phyloP scores from a whole-genome alignment of 2,797 vertebrate species.

The Argya squamiceps region DNA sequence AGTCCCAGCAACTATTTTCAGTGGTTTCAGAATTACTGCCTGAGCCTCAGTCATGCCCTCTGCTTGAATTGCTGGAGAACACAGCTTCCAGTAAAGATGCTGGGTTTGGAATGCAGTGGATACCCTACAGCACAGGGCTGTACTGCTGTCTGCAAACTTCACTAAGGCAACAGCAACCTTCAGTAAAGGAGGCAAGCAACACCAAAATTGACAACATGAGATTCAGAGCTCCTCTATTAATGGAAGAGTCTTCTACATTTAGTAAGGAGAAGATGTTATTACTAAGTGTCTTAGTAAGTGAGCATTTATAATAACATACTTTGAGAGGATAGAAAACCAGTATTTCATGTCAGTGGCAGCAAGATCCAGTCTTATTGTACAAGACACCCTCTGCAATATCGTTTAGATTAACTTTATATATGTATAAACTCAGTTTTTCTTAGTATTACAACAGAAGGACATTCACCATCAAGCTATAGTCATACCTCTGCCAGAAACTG shows the following conservation, averaged over 20 bases:
- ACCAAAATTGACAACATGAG: neutral
- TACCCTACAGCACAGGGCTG: neutral
- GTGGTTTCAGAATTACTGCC: neutral
- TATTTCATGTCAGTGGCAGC: neutral
- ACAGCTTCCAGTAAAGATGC: neutral
- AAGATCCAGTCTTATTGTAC: neutral
- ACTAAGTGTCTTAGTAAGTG: neutral
- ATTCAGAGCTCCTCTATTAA: neutral
- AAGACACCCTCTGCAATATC: neutral
- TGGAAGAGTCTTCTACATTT: neutral
- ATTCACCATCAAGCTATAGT: neutral
- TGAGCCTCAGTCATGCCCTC: neutral
- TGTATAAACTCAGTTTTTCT: neutral
- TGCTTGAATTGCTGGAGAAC: neutral
- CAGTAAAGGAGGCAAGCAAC: neutral
- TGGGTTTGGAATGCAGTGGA: neutral
- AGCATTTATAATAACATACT: neutral
- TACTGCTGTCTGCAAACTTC: neutral
- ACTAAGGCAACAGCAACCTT: neutral
- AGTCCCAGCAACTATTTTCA: neutral
- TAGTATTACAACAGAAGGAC: neutral
- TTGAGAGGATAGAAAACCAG: neutral
- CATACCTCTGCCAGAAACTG: neutral
- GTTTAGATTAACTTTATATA: rapidly evolving
- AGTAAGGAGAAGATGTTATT: neutral